Conservation (phyloP, 2,888 invertebrate species). For the Neoscelio sp. region DNA sequence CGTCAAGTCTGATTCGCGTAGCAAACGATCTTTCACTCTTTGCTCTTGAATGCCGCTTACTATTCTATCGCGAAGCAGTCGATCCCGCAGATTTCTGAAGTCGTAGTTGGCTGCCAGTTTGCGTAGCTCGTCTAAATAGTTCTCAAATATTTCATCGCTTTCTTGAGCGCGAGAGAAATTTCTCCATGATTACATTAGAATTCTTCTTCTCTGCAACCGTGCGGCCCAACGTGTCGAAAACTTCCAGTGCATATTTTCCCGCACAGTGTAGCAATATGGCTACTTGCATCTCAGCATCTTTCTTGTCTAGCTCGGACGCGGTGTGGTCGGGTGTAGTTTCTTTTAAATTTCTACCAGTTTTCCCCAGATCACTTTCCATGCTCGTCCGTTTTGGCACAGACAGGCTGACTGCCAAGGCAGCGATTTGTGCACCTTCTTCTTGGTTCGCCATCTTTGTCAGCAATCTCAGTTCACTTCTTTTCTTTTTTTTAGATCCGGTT, state of each 20-base stretch:
- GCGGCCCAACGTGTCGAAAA: slow-evolving; percentile 65
- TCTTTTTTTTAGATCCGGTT: no score
- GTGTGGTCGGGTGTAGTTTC: no score
- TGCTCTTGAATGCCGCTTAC: slow-evolving; percentile 56
- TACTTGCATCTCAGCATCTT: slow-evolving; percentile 59
- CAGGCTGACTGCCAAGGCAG: no score
- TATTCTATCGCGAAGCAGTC: slow-evolving; percentile 53
- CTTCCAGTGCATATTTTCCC: slow-evolving; percentile 67
- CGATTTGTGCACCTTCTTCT: no score
- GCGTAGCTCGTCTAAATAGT: slow-evolving; percentile 68
- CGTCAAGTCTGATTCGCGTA: slow-evolving; percentile 35
- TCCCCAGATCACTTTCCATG: no score
- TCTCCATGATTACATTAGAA: slow-evolving; percentile 44
- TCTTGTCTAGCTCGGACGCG: slow-evolving; percentile 51
- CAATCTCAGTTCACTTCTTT: no score
- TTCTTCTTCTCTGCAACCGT: slow-evolving; percentile 51
- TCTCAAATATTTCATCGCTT: slow-evolving; percentile 65
- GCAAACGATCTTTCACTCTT: slow-evolving; percentile 40
- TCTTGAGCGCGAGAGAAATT: slow-evolving; percentile 64
- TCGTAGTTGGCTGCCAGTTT: slow-evolving; percentile 68
- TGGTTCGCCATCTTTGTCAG: no score
- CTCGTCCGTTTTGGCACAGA: no score
- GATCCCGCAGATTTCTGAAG: slow-evolving; percentile 67
- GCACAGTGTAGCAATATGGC: slow-evolving; percentile 69
- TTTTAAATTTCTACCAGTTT: no score